Percentiles rank a stretch among this genome's conserved stretches.
phyloP scores from a whole-genome alignment of 2,797 vertebrate species.

The Gila robusta region DNA sequence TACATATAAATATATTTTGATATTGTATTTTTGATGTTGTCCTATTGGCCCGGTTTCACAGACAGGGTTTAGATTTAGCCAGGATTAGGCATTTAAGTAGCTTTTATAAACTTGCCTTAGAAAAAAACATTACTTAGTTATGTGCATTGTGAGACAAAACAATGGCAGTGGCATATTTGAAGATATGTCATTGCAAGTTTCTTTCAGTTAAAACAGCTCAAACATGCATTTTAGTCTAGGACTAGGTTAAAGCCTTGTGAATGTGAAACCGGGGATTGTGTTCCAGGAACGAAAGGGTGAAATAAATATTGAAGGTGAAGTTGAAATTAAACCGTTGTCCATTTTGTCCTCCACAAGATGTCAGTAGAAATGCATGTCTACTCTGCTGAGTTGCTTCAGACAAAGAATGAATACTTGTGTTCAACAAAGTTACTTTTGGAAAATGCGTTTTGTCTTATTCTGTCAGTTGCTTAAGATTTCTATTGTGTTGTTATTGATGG shows the following conservation, averaged over 20 bases:
- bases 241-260: too few relatives aligned
- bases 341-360: constrained; percentile 42
- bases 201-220: too few relatives aligned
- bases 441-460: neutral
- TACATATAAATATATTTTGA: neutral
- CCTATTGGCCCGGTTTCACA: neutral
- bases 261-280: neutral
- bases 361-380: constrained; percentile 35
- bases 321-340: constrained; percentile 28
- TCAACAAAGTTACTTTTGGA: neutral
- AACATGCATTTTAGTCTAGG: too few relatives aligned
- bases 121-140: too few relatives aligned
- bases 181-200: too few relatives aligned
- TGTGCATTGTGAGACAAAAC: too few relatives aligned
- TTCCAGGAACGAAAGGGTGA: constrained; percentile 1
- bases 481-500: neutral
- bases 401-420: neutral
- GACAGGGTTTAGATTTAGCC: too few relatives aligned
- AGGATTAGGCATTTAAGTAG: too few relatives aligned
- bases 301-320: neutral
- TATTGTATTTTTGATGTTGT: constrained; percentile 22
- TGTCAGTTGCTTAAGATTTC: neutral
- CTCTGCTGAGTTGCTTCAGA: neutral
- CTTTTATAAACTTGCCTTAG: too few relatives aligned
- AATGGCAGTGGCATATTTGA: too few relatives aligned